These are phyloP conservation scores for Oryzias dopingdopingensis DNA, from an alignment of 2,797 vertebrate species.

Conservation along the genomic window DNA sequence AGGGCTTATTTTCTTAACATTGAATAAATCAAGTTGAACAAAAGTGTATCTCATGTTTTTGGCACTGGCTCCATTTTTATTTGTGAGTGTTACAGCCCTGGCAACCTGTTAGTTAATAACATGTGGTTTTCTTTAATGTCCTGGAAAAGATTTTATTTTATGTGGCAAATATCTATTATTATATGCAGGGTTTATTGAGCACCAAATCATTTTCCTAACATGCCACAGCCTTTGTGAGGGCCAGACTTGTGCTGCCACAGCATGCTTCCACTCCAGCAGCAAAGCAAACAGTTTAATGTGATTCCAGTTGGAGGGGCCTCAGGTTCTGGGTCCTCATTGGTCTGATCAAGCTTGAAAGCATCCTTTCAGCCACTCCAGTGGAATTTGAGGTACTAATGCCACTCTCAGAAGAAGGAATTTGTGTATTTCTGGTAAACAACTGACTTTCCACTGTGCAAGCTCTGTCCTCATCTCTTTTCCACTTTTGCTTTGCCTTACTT, in stretches of 20 bases:
- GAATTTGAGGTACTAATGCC: conserved; percentile 65
- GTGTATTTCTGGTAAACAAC: conserved; percentile 69
- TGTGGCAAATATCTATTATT: too few relatives aligned
- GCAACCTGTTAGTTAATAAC: too few relatives aligned
- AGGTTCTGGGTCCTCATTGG: conserved; percentile 68
- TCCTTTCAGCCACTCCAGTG: conserved; percentile 68
- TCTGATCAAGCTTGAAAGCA: conserved; percentile 66
- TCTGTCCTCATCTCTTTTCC: conserved; percentile 22
- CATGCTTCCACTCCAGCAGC: conserved; percentile 65
- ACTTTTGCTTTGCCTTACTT: conserved; percentile 16
- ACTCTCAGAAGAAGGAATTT: conserved; percentile 69
- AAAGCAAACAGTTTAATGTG: conserved; percentile 74
- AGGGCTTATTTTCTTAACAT: conserved; percentile 24
- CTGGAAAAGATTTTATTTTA: too few relatives aligned
- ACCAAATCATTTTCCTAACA: conserved; percentile 36
- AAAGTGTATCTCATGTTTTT: neutral
- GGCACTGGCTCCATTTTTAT: neutral
- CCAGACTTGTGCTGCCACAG: conserved; percentile 31
- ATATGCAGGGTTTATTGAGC: conserved; percentile 12
- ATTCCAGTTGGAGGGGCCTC: conserved; percentile 59
- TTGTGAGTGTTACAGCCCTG: too few relatives aligned
- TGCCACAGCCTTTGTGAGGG: conserved; percentile 9
- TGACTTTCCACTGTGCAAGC: conserved; percentile 42
- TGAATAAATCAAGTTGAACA: neutral
- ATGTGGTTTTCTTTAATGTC: too few relatives aligned